Conservation (phyloP, 2,113 vertebrate species). For the Scatophagus argus region DNA sequence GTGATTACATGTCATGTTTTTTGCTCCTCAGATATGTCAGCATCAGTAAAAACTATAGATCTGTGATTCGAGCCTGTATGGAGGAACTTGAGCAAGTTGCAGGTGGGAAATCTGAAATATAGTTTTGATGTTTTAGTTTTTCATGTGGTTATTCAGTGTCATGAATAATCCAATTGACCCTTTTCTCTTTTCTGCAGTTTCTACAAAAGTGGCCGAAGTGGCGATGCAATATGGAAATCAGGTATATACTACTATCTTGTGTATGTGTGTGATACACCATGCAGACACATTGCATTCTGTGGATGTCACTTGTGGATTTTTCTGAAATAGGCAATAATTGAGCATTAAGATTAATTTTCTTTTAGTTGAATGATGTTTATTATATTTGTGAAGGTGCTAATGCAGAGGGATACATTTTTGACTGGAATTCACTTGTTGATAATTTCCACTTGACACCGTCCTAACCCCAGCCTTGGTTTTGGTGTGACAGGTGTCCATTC, state of each 20-base stretch:
- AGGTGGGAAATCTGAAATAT: conserved; percentile 73
- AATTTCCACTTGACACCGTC: not conserved
- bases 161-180: not conserved
- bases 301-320: not conserved
- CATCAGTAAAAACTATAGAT: conserved; percentile 97
- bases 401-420: not conserved
- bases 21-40: conserved; percentile 89
- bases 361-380: conserved; percentile 5
- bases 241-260: conserved; percentile 80
- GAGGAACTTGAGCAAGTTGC: conserved; percentile 94
- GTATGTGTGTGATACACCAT: not conserved
- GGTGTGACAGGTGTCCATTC: conserved; percentile 89
- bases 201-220: conserved; percentile 80
- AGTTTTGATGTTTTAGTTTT: not conserved
- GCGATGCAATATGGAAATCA: conserved; percentile 88
- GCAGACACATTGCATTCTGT: not conserved
- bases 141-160: not conserved
- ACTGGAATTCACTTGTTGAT: not conserved
- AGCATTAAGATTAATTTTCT: not conserved
- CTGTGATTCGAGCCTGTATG: conserved; percentile 95
- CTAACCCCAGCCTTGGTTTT: conserved; percentile 12
- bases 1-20: not conserved
- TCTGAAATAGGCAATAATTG: not conserved
- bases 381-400: too few relatives aligned
- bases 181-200: conserved; percentile 82